Percentiles rank a stretch among this genome's conserved stretches.
Conservation (phyloP, 2,113 vertebrate genomes). For the Reinhardtius hippoglossoides region DNA sequence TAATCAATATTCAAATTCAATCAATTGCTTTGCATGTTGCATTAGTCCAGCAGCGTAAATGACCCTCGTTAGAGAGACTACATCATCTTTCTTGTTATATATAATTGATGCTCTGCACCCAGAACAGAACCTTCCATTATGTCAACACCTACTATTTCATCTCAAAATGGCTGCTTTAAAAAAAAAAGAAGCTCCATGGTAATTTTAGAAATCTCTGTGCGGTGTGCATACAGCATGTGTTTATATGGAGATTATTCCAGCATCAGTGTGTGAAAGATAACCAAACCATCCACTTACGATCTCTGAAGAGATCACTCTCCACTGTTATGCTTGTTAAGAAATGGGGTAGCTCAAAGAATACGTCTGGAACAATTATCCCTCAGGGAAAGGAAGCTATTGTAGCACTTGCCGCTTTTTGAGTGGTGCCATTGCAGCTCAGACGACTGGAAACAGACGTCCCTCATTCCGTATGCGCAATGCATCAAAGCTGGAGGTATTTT, state of each 20-base stretch:
- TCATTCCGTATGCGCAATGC: conserved; percentile 25
- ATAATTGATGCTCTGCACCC: too few relatives aligned
- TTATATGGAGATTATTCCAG: conserved; percentile 9
- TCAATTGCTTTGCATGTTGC: neutral
- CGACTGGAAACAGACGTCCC: neutral
- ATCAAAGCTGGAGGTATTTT: conserved; percentile 34
- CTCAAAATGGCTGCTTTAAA: neutral
- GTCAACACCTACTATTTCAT: neutral
- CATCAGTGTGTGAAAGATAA: conserved; percentile 40
- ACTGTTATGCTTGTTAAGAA: conserved; percentile 52
- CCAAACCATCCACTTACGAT: conserved; percentile 27
- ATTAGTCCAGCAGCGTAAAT: neutral
- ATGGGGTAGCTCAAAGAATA: conserved; percentile 35
- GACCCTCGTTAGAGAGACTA: too few relatives aligned
- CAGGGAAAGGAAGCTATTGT: conserved; percentile 14
- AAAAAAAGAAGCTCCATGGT: neutral
- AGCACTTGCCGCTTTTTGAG: conserved; percentile 6
- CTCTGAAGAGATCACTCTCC: conserved; percentile 35
- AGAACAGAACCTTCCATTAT: neutral
- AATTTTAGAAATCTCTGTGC: conserved; percentile 42
- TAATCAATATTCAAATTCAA: neutral
- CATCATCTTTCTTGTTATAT: neutral
- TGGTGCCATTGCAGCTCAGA: neutral
- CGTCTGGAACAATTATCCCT: conserved; percentile 31
- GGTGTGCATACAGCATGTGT: conserved; percentile 6